phyloP scores from a whole-genome alignment of 2,888 invertebrate genomes.

The Papilio elwesi region DNA sequence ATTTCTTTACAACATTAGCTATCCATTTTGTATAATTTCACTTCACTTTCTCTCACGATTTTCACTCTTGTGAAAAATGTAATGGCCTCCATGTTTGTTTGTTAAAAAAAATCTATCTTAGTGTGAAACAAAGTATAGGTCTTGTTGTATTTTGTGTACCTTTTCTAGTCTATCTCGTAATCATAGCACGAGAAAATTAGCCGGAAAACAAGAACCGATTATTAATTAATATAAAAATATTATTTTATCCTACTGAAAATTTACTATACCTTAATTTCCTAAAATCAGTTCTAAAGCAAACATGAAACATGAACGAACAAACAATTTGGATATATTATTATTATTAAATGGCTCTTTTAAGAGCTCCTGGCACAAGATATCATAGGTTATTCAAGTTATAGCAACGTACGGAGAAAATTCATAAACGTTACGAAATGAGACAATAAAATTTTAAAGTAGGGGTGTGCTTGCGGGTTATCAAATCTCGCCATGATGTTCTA shows the following conservation, averaged over 20 bases:
- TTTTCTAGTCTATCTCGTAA: too few species aligned
- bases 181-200: too few species aligned
- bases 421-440: conserved; percentile 10
- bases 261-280: background rate
- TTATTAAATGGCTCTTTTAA: conserved; percentile 5
- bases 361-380: background rate
- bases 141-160: too few species aligned
- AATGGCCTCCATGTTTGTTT: too few species aligned
- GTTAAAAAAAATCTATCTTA: too few species aligned
- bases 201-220: too few species aligned
- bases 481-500: background rate
- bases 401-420: conserved; percentile 15
- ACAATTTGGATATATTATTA: conserved; percentile 12
- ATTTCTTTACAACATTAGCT: too few species aligned
- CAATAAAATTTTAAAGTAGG: conserved; percentile 2
- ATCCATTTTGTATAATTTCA: too few species aligned
- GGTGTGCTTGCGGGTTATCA: background rate
- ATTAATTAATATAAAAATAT: too few species aligned
- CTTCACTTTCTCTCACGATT: too few species aligned
- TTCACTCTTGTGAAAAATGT: too few species aligned
- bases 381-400: conserved; percentile 19
- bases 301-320: background rate
- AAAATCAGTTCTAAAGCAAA: background rate
- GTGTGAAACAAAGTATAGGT: too few species aligned
- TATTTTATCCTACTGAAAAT: background rate